These are phyloP conservation scores for Geopemphigus sp. DNA, from an alignment of 1,140 invertebrate species.

Conservation along the genomic window DNA sequence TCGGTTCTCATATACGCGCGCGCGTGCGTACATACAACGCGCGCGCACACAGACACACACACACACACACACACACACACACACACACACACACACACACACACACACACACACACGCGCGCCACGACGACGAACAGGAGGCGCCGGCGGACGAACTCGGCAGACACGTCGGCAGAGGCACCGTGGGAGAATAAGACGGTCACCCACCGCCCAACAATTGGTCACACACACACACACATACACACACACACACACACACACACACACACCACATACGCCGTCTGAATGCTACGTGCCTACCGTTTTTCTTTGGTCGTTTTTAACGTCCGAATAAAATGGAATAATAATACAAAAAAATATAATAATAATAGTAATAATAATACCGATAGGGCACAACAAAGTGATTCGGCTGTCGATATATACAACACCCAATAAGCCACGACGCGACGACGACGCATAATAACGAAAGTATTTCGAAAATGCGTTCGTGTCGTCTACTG, in stretches of 20 bases:
- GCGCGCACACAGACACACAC: no score
- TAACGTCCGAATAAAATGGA: conserved; percentile 50
- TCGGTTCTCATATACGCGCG: background rate
- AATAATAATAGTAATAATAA: conserved; percentile 15
- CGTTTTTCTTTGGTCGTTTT: conserved; percentile 41
- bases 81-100: no score
- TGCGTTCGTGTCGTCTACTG: background rate
- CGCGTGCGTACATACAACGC: background rate
- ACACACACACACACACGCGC: no score
- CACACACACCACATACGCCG: conserved; percentile 27
- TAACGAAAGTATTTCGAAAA: conserved; percentile 27
- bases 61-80: no score
- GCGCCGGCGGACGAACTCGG: conserved; percentile 46
- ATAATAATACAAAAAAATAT: conserved; percentile 26
- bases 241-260: background rate
- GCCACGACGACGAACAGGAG: conserved; percentile 25
- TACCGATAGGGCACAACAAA: conserved; percentile 8
- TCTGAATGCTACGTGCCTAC: conserved; percentile 47
- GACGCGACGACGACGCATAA: background rate
- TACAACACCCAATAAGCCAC: conserved; percentile 2
- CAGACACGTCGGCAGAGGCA: conserved; percentile 50
- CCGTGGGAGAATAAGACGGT: conserved; percentile 50
- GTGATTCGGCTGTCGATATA: background rate
- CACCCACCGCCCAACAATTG: conserved; percentile 48
- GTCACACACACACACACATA: conserved; percentile 43